Percentiles rank a stretch among this genome's conserved stretches.
phyloP scores from a whole-genome alignment of 2,113 vertebrate genomes.

The Spheniscus mendiculus region DNA sequence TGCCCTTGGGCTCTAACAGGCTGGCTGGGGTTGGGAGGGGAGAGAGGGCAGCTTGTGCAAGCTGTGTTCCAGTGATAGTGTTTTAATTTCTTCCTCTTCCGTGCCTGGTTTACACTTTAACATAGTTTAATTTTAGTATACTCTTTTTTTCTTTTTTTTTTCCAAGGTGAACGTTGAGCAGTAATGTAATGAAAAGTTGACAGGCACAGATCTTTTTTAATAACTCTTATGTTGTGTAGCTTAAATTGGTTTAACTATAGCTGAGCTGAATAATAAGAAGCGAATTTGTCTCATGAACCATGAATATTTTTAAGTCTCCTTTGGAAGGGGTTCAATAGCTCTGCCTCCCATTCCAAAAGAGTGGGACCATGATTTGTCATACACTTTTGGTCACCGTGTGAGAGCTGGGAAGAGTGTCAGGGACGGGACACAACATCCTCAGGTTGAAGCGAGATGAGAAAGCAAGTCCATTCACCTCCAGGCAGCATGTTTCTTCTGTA shows the following conservation, averaged over 20 bases:
- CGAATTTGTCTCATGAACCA: slow-evolving; percentile 38
- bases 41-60: not conserved
- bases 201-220: slow-evolving; percentile 70
- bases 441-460: not conserved
- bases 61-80: slow-evolving; percentile 26
- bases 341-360: not conserved
- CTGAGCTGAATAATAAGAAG: slow-evolving; percentile 74
- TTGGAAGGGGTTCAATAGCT: not conserved
- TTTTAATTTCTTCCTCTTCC: slow-evolving; percentile 46
- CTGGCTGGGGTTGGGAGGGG: not conserved
- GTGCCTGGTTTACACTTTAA: slow-evolving; percentile 54
- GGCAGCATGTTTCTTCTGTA: not conserved
- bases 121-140: slow-evolving; percentile 50
- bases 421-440: not conserved
- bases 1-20: not conserved
- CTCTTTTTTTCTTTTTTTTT: not conserved
- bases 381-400: not conserved
- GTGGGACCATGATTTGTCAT: not conserved
- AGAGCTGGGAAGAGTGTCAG: not conserved
- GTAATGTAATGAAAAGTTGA: slow-evolving; percentile 74
- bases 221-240: slow-evolving; percentile 72
- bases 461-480: not conserved
- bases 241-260: slow-evolving; percentile 75
- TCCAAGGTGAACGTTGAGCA: slow-evolving; percentile 69
- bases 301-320: slow-evolving; percentile 32